These are phyloP conservation scores for Corythornis vintsioides DNA, from an alignment of 2,113 vertebrate genomes.

Conservation along the genomic window DNA sequence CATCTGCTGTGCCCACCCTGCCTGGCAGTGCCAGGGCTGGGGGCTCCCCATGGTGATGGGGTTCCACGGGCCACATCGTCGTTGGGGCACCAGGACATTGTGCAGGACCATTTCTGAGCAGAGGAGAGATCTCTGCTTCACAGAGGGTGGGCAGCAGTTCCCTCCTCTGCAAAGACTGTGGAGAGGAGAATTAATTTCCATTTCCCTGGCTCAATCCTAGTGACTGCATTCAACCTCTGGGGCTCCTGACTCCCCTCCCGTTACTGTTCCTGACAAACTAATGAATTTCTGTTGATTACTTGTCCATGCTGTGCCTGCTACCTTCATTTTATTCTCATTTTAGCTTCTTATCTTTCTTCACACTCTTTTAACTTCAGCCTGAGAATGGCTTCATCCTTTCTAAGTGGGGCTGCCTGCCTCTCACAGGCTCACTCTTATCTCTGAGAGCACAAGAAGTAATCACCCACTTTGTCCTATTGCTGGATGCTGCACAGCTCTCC, in stretches of 20 bases:
- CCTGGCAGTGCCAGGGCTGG: accelerated
- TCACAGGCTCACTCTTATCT: neutral
- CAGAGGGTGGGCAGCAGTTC: neutral
- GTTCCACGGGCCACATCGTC: too few species aligned
- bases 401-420: neutral
- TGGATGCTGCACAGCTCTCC: neutral
- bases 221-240: neutral
- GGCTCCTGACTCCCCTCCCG: neutral
- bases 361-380: neutral
- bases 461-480: neutral
- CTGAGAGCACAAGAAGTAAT: neutral
- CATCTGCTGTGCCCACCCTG: accelerated
- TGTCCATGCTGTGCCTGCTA: neutral
- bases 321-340: neutral
- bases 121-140: neutral
- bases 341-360: conserved; percentile 9
- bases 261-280: neutral
- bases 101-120: neutral
- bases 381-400: neutral
- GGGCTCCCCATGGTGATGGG: accelerated
- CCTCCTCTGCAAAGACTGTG: neutral
- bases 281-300: neutral
- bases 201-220: neutral
- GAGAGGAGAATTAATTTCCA: neutral
- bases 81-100: accelerated